These are phyloP conservation scores for Acipenser ruthenus DNA, from an alignment of 2,797 vertebrate genomes.

Conservation along the genomic window DNA sequence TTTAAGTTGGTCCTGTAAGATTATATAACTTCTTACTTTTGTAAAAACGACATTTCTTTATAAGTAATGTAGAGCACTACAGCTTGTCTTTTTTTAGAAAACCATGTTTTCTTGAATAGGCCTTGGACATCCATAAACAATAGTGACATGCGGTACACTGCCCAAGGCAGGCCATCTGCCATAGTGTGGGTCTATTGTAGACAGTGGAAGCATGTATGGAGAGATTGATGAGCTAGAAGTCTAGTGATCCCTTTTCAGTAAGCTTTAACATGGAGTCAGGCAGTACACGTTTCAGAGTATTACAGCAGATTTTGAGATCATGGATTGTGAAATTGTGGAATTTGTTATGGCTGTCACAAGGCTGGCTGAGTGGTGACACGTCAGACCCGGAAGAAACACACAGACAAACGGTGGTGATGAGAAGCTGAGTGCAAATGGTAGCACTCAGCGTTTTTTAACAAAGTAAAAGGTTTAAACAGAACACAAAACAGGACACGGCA, in stretches of 20 bases:
- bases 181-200: constrained; percentile 1
- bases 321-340: no score
- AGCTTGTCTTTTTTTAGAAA: neutral
- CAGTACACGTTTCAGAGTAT: neutral
- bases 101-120: neutral
- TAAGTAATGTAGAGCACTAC: constrained; percentile 9
- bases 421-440: no score
- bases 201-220: constrained; percentile 13
- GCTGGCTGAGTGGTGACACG: no score
- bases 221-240: constrained; percentile 13
- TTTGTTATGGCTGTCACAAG: no score
- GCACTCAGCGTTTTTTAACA: no score
- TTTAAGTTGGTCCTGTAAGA: neutral
- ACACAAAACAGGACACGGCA: no score
- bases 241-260: constrained; percentile 1
- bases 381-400: no score
- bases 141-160: neutral
- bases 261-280: neutral
- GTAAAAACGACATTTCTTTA: no score
- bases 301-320: no score
- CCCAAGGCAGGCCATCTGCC: constrained; percentile 21
- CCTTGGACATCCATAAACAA: constrained; percentile 19
- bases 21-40: neutral
- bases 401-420: no score
- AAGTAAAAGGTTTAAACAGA: no score